Evolutionary conservation across 2,797 vertebrate genomes (phyloP).

Genomic region (Danio choprae): DNA sequence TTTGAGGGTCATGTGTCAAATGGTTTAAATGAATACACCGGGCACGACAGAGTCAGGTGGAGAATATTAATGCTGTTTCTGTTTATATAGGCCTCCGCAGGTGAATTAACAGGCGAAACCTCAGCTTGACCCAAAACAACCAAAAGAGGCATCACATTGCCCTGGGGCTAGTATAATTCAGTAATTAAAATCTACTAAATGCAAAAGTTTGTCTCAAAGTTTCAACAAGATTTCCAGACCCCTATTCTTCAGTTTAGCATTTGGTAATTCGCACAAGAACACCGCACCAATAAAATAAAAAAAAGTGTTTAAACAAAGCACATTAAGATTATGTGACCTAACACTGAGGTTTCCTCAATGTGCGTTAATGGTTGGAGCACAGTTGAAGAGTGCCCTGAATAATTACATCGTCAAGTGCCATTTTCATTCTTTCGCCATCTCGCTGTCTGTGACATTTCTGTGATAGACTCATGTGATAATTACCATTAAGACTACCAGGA

Average conservation of each 20-base stretch:
- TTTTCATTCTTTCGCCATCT: slow-evolving; percentile 21
- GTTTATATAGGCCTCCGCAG: slow-evolving; percentile 16
- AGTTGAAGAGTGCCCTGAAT: neutral
- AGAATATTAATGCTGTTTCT: slow-evolving; percentile 30
- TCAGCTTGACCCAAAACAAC: slow-evolving; percentile 28
- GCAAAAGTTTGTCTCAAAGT: neutral
- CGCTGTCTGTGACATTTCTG: slow-evolving; percentile 31
- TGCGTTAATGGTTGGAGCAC: slow-evolving; percentile 24
- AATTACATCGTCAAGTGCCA: slow-evolving; percentile 28
- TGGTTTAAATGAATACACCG: slow-evolving; percentile 18
- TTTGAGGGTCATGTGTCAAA: slow-evolving; percentile 26
- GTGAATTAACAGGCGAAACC: slow-evolving; percentile 7
- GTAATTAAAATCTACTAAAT: slow-evolving; percentile 30
- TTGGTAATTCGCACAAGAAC: neutral
- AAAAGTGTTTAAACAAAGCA: slow-evolving; percentile 8
- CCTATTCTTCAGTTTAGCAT: slow-evolving; percentile 14
- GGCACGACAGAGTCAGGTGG: slow-evolving; percentile 1
- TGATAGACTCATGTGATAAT: slow-evolving; percentile 32
- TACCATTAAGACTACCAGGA: slow-evolving; percentile 27
- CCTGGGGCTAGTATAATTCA: slow-evolving; percentile 1
- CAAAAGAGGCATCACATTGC: slow-evolving; percentile 16
- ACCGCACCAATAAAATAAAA: neutral
- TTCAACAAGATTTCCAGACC: neutral
- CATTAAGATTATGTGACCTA: neutral
- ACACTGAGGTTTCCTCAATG: neutral